These are phyloP conservation scores for Pteria penguin DNA, from an alignment of 2,888 invertebrate genomes.

Conservation along the genomic window DNA sequence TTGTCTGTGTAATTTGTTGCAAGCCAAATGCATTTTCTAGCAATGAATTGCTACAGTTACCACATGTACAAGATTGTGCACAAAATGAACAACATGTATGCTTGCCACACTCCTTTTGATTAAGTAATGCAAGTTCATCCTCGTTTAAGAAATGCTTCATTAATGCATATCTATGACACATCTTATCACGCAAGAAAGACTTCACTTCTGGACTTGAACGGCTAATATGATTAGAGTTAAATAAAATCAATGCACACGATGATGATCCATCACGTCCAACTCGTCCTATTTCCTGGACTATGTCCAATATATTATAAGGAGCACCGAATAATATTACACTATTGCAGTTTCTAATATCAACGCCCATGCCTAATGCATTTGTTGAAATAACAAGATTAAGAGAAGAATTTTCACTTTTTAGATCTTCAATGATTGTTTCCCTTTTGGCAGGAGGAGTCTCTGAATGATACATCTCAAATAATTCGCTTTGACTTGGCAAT, in stretches of 20 bases:
- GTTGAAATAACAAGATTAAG: conserved; percentile 35
- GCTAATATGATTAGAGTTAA: no score
- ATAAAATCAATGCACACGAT: no score
- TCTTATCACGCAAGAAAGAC: no score
- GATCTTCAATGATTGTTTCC: conserved; percentile 18
- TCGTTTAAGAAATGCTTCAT: conserved; percentile 7
- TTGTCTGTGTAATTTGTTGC: no score
- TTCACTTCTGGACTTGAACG: no score
- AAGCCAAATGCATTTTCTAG: no score
- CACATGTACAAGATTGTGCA: no score
- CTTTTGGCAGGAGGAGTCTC: conserved; percentile 31
- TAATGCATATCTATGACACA: no score
- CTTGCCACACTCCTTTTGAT: neutral
- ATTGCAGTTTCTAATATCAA: conserved; percentile 24
- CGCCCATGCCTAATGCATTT: conserved; percentile 40
- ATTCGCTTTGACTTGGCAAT: neutral
- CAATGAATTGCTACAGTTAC: no score
- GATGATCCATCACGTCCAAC: no score
- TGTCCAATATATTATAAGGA: conserved; percentile 25
- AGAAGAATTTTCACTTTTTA: neutral
- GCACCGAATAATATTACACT: conserved; percentile 34
- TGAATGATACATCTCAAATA: conserved; percentile 42
- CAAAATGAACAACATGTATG: conserved; percentile 33
- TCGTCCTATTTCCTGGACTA: conserved; percentile 37
- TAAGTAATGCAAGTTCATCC: neutral